phyloP scores from a whole-genome alignment of 2,888 invertebrate species.

The Xestia xanthographa region DNA sequence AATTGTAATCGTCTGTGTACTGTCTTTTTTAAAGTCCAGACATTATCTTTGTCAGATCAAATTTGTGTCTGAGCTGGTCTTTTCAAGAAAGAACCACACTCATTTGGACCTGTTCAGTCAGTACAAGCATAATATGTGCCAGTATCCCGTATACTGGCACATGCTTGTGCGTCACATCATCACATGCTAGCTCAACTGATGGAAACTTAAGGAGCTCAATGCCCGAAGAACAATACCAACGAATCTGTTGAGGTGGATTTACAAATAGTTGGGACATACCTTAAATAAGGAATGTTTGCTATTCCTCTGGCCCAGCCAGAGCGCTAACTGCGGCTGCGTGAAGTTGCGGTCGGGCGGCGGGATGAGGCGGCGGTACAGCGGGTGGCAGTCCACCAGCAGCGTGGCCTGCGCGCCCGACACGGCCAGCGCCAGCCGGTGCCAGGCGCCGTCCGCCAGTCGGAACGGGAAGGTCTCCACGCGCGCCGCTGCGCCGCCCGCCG shows the following conservation, averaged over 20 bases:
- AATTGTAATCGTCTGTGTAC: not conserved
- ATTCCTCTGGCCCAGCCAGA: slow-evolving; percentile 97
- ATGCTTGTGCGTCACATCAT: no score
- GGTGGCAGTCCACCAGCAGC: slow-evolving; percentile 96
- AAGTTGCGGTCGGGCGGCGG: slow-evolving; percentile 95
- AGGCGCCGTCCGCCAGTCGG: slow-evolving; percentile 96
- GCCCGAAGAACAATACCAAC: not conserved
- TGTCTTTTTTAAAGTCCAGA: not conserved
- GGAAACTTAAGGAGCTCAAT: not conserved
- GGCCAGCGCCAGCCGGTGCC: slow-evolving; percentile 96
- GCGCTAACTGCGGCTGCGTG: slow-evolving; percentile 93
- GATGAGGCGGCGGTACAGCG: slow-evolving; percentile 95
- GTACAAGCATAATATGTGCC: no score
- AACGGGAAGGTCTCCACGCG: slow-evolving; percentile 97
- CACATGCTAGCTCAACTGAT: not conserved
- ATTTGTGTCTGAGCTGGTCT: not conserved
- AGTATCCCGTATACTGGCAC: no score
- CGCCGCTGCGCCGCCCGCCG: slow-evolving; percentile 90
- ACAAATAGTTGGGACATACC: slow-evolving; percentile 87
- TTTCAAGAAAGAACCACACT: not conserved
- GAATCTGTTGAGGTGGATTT: not conserved
- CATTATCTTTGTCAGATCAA: not conserved
- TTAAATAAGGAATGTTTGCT: slow-evolving; percentile 96
- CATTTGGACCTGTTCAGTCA: not conserved
- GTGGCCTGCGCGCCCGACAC: slow-evolving; percentile 96